Evolutionary conservation across 2,113 vertebrate genomes (phyloP).

Genomic region (Tachysurus fulvidraco): DNA sequence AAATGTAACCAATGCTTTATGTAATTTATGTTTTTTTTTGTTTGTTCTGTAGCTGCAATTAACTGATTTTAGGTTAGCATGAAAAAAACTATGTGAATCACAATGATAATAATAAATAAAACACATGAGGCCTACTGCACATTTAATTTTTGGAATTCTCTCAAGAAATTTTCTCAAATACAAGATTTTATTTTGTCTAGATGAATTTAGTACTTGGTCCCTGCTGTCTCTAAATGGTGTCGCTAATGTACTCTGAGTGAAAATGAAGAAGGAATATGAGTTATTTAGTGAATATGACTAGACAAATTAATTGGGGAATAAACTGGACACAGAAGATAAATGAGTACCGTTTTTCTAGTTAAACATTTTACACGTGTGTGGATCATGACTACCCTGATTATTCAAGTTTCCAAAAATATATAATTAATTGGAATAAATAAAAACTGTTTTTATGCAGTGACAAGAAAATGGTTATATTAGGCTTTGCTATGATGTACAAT

Average conservation of each 20-base stretch:
- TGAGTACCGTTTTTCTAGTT: background rate
- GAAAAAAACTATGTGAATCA: background rate
- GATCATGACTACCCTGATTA: background rate
- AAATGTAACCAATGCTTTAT: background rate
- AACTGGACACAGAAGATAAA: background rate
- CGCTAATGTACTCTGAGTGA: background rate
- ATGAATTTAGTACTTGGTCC: background rate
- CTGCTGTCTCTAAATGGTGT: background rate
- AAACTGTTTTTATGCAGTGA: constrained; percentile 18
- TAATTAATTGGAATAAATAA: constrained; percentile 13
- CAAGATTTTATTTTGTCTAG: background rate
- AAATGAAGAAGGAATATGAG: background rate
- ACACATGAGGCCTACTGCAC: background rate
- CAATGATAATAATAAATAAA: background rate
- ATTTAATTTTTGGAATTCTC: background rate
- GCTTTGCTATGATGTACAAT: background rate
- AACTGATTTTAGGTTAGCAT: background rate
- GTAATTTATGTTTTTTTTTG: background rate
- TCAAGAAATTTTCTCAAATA: background rate
- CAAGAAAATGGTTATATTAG: background rate
- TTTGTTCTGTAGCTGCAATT: background rate
- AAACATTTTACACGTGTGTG: background rate
- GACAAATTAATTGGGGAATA: background rate
- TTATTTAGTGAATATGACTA: background rate
- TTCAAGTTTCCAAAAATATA: background rate